Base-by-base conservation (phyloP, 1,140 invertebrate genomes). In the Anoplolepis gracilipes region DNA sequence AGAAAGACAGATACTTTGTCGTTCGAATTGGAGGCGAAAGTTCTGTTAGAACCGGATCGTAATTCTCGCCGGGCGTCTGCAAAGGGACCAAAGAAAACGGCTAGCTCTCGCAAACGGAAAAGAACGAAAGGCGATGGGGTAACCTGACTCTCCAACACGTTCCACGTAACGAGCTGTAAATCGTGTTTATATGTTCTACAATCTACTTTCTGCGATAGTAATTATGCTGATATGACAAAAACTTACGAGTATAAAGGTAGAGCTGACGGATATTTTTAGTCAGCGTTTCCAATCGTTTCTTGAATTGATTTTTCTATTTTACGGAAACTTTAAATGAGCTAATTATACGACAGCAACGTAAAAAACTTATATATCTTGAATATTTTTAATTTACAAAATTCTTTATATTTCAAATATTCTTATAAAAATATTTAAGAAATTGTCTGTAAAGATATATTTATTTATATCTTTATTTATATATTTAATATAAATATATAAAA, bases 21-120 rank as follows among this genome's bases (percentile, higher is more conserved):
- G 88, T 82, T 90, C 77, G 76, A 85, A 85, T 87, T 75, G 85
- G 90, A 86, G 69, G 78, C 78, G 78, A 89, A 90, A 91, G 88
- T 91, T 91, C 49, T 36, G 39, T 53, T 65, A 59, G 81, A 90
- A 89, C 81, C 77, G 76, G 79, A 73, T 87, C 88, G 88, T 78
- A 90, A 90, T 89, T 87, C 81, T 87, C 86, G 67, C 85, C 65
- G 77, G 87, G 42, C 85, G 62, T 77, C 78, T 76, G 87, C 79
- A 87, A 87, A 88, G 46, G 57, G 55, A 57, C 46, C 64, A 69
- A 89, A 87, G 73, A 87, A 89, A 87, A 59, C 88, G 57, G 57
- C 73, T 57, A 55, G 59, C 62, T 78, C 55, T 78, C 61, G 78
- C 73, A 36, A 61, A 70, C 55, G 72, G 62, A 64, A 76, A 81